phyloP scores from a whole-genome alignment of 92 coral and sea anemone genomes.

The Epizoanthus illoricatus region DNA sequence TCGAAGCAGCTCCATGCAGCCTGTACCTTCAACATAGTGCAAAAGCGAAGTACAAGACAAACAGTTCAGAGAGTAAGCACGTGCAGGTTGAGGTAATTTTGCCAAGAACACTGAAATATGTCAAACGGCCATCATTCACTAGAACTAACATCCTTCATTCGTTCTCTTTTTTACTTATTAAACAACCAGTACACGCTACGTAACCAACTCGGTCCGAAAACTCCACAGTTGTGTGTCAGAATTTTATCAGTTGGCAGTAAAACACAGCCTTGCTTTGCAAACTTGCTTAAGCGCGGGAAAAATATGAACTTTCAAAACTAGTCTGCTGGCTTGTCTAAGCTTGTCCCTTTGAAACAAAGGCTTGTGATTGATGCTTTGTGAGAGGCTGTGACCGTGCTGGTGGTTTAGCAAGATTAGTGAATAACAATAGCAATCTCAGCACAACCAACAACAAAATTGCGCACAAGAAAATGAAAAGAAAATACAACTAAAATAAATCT shows the following conservation, averaged over 20 bases:
- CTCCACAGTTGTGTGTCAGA: neutral
- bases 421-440: neutral
- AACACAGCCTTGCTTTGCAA: neutral
- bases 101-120: neutral
- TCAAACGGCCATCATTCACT: constrained; percentile 7
- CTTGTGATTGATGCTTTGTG: constrained; percentile 19
- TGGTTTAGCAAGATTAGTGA: neutral
- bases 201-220: neutral
- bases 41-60: constrained; percentile 22
- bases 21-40: constrained; percentile 4
- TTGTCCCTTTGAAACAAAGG: neutral
- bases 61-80: neutral
- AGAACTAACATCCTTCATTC: neutral
- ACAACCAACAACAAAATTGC: neutral
- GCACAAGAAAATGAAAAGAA: neutral
- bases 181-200: neutral
- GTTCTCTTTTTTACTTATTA: neutral
- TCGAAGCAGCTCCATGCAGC: neutral
- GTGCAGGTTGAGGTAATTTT: neutral
- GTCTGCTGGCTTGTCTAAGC: constrained; percentile 15
- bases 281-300: neutral
- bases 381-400: neutral
- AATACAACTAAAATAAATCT: neutral
- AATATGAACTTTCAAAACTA: neutral
- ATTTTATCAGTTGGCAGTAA: neutral